These are phyloP conservation scores for Drosophila demipolita DNA, from an alignment of 2,888 invertebrate genomes.

Conservation along the genomic window DNA sequence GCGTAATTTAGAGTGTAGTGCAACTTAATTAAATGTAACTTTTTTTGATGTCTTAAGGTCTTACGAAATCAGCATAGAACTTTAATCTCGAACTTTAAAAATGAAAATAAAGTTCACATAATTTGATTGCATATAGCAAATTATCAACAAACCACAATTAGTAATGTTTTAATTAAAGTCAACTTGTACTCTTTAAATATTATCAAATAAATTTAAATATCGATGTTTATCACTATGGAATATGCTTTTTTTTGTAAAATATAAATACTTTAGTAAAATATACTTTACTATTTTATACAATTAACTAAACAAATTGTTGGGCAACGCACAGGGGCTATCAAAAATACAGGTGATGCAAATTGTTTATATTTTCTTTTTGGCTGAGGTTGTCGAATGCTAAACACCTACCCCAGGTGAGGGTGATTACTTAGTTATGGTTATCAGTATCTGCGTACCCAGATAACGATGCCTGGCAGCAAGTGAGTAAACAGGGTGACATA, in stretches of 20 bases:
- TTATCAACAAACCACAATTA: neutral
- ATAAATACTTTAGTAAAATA: neutral
- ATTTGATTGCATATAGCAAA: no score
- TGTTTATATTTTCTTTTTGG: conserved; percentile 64
- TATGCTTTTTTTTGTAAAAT: neutral
- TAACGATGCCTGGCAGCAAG: conserved; percentile 67
- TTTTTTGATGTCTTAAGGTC: no score
- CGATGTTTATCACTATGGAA: neutral
- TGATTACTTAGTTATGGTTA: conserved; percentile 58
- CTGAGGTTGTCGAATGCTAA: conserved; percentile 56
- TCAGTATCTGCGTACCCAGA: conserved; percentile 57
- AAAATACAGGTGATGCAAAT: conserved; percentile 15
- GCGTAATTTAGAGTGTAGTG: neutral
- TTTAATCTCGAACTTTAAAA: no score
- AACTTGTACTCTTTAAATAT: neutral
- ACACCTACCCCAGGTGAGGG: conserved; percentile 43
- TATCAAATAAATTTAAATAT: neutral
- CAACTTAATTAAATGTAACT: neutral
- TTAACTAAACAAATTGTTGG: conserved; percentile 13
- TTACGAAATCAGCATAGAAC: no score
- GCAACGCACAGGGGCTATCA: neutral
- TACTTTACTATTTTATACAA: neutral
- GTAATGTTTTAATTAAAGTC: neutral
- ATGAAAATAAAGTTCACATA: no score
- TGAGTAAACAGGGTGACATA: conserved; percentile 71